A percentile compares a stretch with the other conserved stretches of the same genome.
These are phyloP conservation scores for Jordanella pulchra DNA, from an alignment of 2,797 vertebrate species.

Conservation along the genomic window DNA sequence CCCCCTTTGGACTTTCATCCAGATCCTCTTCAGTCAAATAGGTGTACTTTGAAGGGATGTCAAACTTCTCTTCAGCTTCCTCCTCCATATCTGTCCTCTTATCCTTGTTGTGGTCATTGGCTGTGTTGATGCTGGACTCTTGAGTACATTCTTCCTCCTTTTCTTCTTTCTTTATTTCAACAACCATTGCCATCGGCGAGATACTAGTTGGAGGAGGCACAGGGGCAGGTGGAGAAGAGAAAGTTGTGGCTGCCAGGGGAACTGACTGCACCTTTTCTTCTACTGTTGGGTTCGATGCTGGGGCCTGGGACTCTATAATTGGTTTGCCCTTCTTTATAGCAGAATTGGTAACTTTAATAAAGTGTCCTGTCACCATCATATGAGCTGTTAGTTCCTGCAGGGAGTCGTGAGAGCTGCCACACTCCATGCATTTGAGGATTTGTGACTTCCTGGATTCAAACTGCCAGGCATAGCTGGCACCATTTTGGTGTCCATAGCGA, in stretches of 20 bases:
- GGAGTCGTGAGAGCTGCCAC: conserved; percentile 94
- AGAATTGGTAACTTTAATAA: conserved; percentile 98
- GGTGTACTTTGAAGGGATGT: conserved; percentile 94
- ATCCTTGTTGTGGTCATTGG: conserved; percentile 79
- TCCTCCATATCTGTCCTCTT: conserved; percentile 84
- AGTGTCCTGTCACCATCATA: conserved; percentile 99
- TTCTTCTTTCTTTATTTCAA: conserved; percentile 97
- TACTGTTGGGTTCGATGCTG: conserved; percentile 71
- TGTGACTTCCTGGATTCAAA: conserved; percentile 98
- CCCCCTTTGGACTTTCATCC: conserved; percentile 96
- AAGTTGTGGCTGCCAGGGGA: conserved; percentile 94
- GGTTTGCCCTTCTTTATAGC: conserved; percentile 99
- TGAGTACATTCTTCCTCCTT: conserved; percentile 87
- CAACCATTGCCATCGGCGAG: conserved; percentile 82
- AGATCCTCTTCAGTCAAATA: conserved; percentile 97
- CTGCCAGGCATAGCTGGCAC: conserved; percentile 99
- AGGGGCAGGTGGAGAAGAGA: conserved; percentile 91
- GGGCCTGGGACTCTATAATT: conserved; percentile 86
- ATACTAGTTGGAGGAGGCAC: conserved; percentile 87
- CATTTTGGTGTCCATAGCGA: conserved; percentile 97
- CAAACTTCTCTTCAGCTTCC: conserved; percentile 91
- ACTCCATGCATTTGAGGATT: conserved; percentile 99
- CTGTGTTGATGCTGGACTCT: conserved; percentile 75
- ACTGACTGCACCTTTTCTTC: conserved; percentile 98
- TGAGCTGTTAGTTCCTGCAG: conserved; percentile 97